Conservation (phyloP, 2,888 invertebrate genomes). For the Pristionchus maxplancki region DNA sequence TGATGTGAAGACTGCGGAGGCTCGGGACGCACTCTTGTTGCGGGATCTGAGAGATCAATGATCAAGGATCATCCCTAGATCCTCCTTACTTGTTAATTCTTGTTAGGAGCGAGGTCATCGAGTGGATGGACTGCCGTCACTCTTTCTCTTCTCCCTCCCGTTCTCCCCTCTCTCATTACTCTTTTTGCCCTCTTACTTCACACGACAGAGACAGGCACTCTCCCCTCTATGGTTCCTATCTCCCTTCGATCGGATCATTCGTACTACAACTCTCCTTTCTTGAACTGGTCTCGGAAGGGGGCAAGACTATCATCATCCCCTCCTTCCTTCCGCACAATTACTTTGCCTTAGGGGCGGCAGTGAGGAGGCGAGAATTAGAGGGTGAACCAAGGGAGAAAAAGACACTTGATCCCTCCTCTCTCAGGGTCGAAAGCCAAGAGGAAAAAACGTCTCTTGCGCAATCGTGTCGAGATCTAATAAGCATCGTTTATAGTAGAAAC, state of each 20-base stretch:
- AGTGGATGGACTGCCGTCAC: slow-evolving; percentile 6
- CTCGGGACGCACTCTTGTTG: slow-evolving; percentile 37
- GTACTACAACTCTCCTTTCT: background rate
- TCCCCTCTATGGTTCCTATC: background rate
- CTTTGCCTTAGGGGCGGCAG: slow-evolving; percentile 32
- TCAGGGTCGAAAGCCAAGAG: slow-evolving; percentile 36
- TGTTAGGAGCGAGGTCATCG: slow-evolving; percentile 42
- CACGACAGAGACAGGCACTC: slow-evolving; percentile 32
- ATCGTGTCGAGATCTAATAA: slow-evolving; percentile 27
- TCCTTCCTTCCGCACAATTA: slow-evolving; percentile 33
- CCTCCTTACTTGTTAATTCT: slow-evolving; percentile 12
- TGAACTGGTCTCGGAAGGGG: slow-evolving; percentile 30
- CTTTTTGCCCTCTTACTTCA: slow-evolving; percentile 33
- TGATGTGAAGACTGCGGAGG: slow-evolving; percentile 53
- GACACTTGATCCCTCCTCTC: slow-evolving; percentile 23
- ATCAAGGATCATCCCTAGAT: background rate
- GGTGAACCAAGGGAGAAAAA: background rate
- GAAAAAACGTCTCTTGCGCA: background rate
- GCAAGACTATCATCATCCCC: slow-evolving; percentile 28
- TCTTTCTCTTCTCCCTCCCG: background rate
- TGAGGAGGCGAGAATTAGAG: slow-evolving; percentile 35
- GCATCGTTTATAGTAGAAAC: slow-evolving; percentile 25
- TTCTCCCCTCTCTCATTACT: background rate
- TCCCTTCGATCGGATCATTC: slow-evolving; percentile 19
- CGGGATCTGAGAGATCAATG: slow-evolving; percentile 33